Percentiles rank a stretch among this genome's conserved stretches.
phyloP scores from a whole-genome alignment of 2,797 vertebrate species.

The Clarias fuscus region DNA sequence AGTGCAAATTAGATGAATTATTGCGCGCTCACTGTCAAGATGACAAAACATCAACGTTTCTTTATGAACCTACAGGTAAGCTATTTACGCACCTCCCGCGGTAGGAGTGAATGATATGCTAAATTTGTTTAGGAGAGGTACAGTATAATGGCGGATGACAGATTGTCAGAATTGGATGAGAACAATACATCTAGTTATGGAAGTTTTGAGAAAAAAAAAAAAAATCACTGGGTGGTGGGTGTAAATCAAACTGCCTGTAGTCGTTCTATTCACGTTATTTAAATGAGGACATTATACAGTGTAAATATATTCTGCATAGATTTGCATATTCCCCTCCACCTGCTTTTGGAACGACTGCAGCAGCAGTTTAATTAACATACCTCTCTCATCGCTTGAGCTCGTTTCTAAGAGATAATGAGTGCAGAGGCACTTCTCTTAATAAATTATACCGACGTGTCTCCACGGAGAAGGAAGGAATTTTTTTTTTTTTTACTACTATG shows the following conservation, averaged over 20 bases:
- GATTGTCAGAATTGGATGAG: not conserved
- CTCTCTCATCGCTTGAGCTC: conserved; percentile 79
- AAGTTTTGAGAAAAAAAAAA: not conserved
- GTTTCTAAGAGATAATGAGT: conserved; percentile 35
- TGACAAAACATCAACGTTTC: too few species aligned
- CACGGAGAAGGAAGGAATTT: conserved; percentile 45
- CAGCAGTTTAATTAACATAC: conserved; percentile 81
- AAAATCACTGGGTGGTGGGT: not conserved
- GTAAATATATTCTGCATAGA: conserved; percentile 80
- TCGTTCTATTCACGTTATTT: conserved; percentile 61
- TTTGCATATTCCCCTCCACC: conserved; percentile 84
- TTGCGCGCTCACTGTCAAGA: too few species aligned
- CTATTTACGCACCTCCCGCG: too few species aligned
- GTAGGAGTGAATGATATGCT: too few species aligned
- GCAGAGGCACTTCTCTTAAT: conserved; percentile 17
- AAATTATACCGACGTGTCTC: conserved; percentile 22
- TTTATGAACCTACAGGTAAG: too few species aligned
- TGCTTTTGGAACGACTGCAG: conserved; percentile 76
- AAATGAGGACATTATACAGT: conserved; percentile 73
- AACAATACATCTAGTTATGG: not conserved
- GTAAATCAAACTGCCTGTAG: not conserved
- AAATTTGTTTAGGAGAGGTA: too few species aligned
- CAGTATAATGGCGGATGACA: too few species aligned
- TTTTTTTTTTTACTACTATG: conserved; percentile 69
- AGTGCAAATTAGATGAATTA: too few species aligned